phyloP scores from a whole-genome alignment of 1,140 invertebrate genomes.

The Armadillidium nasatum region DNA sequence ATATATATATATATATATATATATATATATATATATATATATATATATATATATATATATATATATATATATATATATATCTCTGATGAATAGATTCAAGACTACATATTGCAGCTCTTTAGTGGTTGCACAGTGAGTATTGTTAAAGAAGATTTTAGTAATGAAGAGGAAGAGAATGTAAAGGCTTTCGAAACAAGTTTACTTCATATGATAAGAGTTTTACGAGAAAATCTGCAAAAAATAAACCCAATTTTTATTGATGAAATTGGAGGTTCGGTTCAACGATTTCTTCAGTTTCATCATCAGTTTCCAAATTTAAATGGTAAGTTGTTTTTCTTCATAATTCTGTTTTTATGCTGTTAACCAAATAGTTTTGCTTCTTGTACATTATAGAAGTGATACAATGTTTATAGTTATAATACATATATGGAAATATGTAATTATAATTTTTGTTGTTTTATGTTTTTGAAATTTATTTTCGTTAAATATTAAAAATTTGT shows the following conservation, averaged over 20 bases:
- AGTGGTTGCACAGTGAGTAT: background rate
- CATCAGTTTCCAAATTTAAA: background rate
- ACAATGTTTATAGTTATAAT: too few species aligned
- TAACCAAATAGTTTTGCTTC: too few species aligned
- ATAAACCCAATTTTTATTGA: background rate
- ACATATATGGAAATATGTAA: too few species aligned
- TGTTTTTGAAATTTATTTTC: too few species aligned
- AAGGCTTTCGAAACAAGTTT: background rate
- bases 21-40: too few species aligned
- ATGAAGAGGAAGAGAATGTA: background rate
- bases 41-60: too few species aligned
- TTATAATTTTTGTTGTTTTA: too few species aligned
- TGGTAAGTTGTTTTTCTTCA: background rate
- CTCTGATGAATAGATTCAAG: background rate
- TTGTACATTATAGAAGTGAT: too few species aligned
- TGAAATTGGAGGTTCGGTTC: background rate
- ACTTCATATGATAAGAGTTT: background rate
- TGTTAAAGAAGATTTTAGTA: background rate
- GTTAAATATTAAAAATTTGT: too few species aligned
- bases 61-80: background rate
- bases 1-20: too few species aligned
- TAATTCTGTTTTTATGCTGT: too few species aligned
- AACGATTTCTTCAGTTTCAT: background rate
- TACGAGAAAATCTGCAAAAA: background rate
- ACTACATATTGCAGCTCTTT: background rate